Percentiles rank a stretch among this genome's conserved stretches.
phyloP scores from a whole-genome alignment of 2,888 invertebrate species.

The Rhopalosiphum nymphaeae region DNA sequence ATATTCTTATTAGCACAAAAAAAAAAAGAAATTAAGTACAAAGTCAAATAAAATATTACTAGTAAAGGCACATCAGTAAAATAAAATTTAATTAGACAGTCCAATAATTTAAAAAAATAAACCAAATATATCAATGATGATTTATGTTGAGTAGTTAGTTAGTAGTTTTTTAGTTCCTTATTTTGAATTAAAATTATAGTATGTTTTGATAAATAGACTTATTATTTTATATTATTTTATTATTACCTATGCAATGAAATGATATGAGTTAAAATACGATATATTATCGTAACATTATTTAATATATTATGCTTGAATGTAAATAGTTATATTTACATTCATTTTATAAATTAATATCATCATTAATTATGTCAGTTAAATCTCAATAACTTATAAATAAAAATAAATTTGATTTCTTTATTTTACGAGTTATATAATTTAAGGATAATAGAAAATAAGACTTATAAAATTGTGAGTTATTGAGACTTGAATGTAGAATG shows the following conservation, averaged over 20 bases:
- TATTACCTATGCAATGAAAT: neutral
- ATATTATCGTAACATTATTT: too few species aligned
- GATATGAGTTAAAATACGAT: neutral
- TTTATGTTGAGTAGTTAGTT: neutral
- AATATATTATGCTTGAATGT: too few species aligned
- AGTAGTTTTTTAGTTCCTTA: too few species aligned
- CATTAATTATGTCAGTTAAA: neutral
- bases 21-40: neutral
- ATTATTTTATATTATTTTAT: neutral
- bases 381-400: neutral
- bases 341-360: neutral
- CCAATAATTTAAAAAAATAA: neutral
- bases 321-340: too few species aligned
- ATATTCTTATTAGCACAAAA: neutral
- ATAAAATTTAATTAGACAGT: neutral
- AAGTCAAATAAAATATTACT: neutral
- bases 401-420: neutral
- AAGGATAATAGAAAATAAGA: neutral
- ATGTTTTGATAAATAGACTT: neutral
- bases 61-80: neutral
- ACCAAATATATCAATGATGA: neutral
- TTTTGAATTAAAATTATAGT: neutral
- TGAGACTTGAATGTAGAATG: neutral
- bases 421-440: neutral
- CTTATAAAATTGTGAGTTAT: neutral